phyloP scores from a whole-genome alignment of 2,888 invertebrate species.

The Elysia crispata region DNA sequence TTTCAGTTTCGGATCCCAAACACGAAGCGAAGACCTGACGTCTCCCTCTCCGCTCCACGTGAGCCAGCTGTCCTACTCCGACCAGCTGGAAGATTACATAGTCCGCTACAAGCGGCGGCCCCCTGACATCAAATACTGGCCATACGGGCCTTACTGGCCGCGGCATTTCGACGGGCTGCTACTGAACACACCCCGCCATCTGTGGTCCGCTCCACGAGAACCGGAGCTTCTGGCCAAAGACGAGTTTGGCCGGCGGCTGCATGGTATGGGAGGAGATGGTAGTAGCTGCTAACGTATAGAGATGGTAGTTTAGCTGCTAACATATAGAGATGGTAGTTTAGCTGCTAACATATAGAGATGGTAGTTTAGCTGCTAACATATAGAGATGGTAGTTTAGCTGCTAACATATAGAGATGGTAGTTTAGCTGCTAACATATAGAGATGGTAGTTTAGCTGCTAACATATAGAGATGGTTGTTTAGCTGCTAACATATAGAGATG shows the following conservation, averaged over 20 bases:
- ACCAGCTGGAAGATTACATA: conserved; percentile 71
- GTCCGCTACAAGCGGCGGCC: conserved; percentile 68
- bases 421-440: too few relatives aligned
- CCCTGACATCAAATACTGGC: conserved; percentile 74
- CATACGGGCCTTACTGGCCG: conserved; percentile 75
- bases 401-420: too few relatives aligned
- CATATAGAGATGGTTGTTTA: too few relatives aligned
- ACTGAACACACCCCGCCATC: conserved; percentile 62
- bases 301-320: too few relatives aligned
- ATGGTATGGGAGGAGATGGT: conserved; percentile 20
- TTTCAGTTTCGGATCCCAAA: background rate
- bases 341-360: too few relatives aligned
- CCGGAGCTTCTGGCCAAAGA: conserved; percentile 18
- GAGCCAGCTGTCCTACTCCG: conserved; percentile 58
- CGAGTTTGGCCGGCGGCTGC: conserved; percentile 22
- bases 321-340: too few relatives aligned
- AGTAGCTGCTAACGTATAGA: too few relatives aligned
- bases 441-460: too few relatives aligned
- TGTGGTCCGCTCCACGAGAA: background rate
- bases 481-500: too few relatives aligned
- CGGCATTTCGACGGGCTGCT: conserved; percentile 63
- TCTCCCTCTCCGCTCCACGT: background rate
- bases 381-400: too few relatives aligned
- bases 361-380: too few relatives aligned
- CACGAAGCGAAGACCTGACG: background rate